Evolutionary conservation across 2,797 vertebrate species (phyloP).

Genomic region (Peromyscus aztecus): DNA sequence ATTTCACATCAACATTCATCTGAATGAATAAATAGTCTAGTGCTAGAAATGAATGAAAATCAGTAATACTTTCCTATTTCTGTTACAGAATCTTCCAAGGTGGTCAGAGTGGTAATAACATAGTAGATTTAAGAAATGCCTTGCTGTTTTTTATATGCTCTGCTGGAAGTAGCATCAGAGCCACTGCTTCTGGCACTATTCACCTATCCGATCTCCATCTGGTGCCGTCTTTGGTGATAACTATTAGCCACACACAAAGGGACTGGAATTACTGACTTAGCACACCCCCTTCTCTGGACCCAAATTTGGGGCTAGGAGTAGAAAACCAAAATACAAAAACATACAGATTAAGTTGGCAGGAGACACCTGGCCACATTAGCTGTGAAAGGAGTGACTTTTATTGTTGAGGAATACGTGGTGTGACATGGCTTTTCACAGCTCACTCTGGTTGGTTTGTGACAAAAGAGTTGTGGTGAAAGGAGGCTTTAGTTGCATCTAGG

Average conservation of each 20-base stretch:
- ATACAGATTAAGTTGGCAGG: not conserved
- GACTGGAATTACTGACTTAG: not conserved
- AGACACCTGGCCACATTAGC: not conserved
- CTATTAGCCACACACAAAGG: not conserved
- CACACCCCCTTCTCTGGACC: not conserved
- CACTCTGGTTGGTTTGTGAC: not conserved
- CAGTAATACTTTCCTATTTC: not conserved
- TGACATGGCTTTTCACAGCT: not conserved
- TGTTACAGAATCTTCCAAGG: not conserved
- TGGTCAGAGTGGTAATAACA: not conserved
- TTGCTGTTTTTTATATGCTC: not conserved
- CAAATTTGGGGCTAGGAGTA: not conserved
- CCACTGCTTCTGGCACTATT: not conserved
- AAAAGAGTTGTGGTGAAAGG: not conserved
- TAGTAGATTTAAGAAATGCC: not conserved
- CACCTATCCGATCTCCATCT: not conserved
- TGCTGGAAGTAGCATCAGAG: not conserved
- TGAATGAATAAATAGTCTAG: constrained; percentile 12
- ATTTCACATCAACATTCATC: not conserved
- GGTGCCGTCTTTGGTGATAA: not conserved
- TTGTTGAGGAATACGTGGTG: not conserved
- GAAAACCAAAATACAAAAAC: not conserved
- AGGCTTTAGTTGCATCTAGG: not conserved
- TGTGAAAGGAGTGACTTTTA: not conserved
- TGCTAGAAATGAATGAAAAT: constrained; percentile 5